Conservation (phyloP, 2,888 invertebrate species). For the Clusia tigrina region DNA sequence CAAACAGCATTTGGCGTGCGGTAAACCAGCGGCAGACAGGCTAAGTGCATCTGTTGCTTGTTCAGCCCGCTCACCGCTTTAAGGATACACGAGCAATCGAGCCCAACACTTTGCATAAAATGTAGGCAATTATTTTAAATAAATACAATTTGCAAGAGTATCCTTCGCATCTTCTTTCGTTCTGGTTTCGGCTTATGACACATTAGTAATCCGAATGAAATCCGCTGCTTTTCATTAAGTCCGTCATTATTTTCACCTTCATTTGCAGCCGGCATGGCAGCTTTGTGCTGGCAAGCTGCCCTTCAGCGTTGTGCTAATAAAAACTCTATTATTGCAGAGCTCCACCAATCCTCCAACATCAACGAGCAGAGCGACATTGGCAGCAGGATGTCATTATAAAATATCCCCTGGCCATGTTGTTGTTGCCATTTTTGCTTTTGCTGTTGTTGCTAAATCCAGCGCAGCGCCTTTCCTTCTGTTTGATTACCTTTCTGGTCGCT, state of each 20-base stretch:
- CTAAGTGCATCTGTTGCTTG: constrained; percentile 8
- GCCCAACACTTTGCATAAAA: background rate
- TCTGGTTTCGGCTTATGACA: constrained; percentile 23
- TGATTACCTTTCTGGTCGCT: background rate
- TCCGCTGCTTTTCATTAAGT: background rate
- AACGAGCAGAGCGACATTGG: background rate
- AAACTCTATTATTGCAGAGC: background rate
- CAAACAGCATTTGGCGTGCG: constrained; percentile 3
- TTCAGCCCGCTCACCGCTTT: no score
- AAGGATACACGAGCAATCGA: no score
- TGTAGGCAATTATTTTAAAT: background rate
- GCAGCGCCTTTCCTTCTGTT: background rate
- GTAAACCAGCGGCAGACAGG: background rate
- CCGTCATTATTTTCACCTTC: background rate
- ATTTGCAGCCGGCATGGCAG: background rate
- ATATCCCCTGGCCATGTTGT: background rate
- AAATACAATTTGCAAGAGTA: background rate
- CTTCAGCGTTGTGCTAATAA: background rate
- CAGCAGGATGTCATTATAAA: constrained; percentile 5
- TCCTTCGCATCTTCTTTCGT: background rate
- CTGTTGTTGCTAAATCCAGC: background rate
- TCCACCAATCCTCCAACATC: background rate
- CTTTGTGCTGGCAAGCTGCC: background rate
- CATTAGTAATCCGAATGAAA: constrained; percentile 27
- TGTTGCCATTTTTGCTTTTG: background rate